phyloP scores from a whole-genome alignment of 1,140 invertebrate species.

The Pygmarrhopalites habei region DNA sequence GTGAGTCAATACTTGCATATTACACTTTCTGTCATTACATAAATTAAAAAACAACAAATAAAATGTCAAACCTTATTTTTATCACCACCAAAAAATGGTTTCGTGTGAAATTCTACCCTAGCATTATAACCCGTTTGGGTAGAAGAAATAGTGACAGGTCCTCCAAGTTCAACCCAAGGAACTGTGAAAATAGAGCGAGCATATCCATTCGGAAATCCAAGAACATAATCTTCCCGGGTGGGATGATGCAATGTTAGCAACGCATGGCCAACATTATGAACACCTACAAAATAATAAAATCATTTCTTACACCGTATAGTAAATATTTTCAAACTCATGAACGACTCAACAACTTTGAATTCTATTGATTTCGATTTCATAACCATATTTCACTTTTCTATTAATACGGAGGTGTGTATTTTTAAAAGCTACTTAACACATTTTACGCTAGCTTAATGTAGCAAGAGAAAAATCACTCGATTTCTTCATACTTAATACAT shows the following conservation, averaged over 20 bases:
- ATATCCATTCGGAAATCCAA: slow-evolving; percentile 87
- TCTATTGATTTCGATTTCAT: no score
- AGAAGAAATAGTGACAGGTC: slow-evolving; percentile 77
- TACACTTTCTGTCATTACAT: neutral
- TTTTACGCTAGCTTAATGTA: no score
- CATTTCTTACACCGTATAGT: no score
- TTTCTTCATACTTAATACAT: no score
- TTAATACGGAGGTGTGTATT: no score
- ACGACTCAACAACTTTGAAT: no score
- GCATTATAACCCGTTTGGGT: slow-evolving; percentile 81
- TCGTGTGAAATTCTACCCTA: slow-evolving; percentile 86
- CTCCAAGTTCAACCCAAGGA: slow-evolving; percentile 95
- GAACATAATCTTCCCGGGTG: slow-evolving; percentile 33
- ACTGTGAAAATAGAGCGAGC: slow-evolving; percentile 87
- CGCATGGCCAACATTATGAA: slow-evolving; percentile 74
- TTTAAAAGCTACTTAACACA: no score
- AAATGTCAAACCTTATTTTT: slow-evolving; percentile 55
- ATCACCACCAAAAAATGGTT: slow-evolving; percentile 95
- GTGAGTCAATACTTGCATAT: neutral
- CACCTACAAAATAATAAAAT: slow-evolving; percentile 45
- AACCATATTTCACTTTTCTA: no score
- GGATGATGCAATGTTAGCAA: slow-evolving; percentile 29
- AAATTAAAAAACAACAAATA: neutral
- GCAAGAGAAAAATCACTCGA: no score
- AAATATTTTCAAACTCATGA: no score